Percentiles rank a stretch among this genome's conserved stretches.
Conservation (phyloP, 2,113 vertebrate species). For the Barnardius zonarius region DNA sequence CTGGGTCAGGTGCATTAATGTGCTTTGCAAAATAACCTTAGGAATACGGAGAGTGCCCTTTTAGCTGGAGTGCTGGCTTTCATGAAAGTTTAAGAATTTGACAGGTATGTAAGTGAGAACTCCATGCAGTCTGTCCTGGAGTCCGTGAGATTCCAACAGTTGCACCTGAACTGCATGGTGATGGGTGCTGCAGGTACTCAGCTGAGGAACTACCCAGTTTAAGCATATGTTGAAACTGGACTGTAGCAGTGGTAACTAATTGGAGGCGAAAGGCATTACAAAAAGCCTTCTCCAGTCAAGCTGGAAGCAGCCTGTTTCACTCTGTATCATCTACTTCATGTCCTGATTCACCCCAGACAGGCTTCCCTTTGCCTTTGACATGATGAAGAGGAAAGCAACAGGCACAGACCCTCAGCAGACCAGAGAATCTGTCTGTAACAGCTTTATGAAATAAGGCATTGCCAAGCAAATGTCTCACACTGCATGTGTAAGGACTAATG, state of each 20-base stretch:
- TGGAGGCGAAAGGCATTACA: background rate
- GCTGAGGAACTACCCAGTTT: background rate
- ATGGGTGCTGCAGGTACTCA: background rate
- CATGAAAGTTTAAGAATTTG: background rate
- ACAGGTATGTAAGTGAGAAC: background rate
- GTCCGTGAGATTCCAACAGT: background rate
- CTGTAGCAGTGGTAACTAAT: background rate
- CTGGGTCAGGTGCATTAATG: background rate
- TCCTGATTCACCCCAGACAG: background rate
- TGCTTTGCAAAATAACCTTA: background rate
- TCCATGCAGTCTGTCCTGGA: background rate
- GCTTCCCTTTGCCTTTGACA: background rate
- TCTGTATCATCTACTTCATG: background rate
- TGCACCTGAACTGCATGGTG: background rate
- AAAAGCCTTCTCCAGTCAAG: background rate
- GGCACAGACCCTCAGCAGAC: background rate
- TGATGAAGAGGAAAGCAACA: background rate
- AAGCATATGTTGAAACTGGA: background rate
- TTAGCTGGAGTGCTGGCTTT: background rate
- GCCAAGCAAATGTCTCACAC: background rate
- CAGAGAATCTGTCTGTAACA: background rate
- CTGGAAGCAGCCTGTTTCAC: background rate
- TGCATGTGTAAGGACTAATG: background rate
- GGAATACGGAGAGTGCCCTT: background rate
- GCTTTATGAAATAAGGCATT: background rate